Evolutionary conservation across 2,797 vertebrate species (phyloP).

Genomic region (Sebastolobus alascanus): DNA sequence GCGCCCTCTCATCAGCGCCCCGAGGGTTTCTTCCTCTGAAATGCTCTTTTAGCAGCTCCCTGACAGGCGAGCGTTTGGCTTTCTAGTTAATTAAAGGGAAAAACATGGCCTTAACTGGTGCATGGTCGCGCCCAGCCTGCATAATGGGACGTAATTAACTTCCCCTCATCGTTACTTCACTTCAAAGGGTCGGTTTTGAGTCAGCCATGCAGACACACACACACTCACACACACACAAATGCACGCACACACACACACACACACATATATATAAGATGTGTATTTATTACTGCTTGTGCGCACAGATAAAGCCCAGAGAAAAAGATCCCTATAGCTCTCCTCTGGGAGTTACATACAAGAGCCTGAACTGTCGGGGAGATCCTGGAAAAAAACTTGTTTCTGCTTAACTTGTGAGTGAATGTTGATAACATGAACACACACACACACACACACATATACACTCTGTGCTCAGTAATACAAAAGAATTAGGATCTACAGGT

Average conservation of each 20-base stretch:
- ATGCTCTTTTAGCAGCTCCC: constrained; percentile 87
- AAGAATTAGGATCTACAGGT: constrained; percentile 14
- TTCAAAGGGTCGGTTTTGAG: constrained; percentile 87
- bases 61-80: constrained; percentile 92
- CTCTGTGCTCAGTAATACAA: neutral
- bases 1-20: constrained; percentile 83
- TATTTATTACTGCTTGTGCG: constrained; percentile 71
- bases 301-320: constrained; percentile 63
- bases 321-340: constrained; percentile 70
- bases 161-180: constrained; percentile 96
- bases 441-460: constrained; percentile 13
- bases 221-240: constrained; percentile 41
- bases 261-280: constrained; percentile 58
- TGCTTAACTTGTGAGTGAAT: constrained; percentile 49
- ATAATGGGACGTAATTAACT: constrained; percentile 97
- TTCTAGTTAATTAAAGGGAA: constrained; percentile 98
- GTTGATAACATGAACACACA: constrained; percentile 61
- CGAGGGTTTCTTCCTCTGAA: constrained; percentile 82
- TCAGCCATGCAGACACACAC: constrained; percentile 70
- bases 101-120: constrained; percentile 93
- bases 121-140: constrained; percentile 91
- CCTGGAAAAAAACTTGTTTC: constrained; percentile 42
- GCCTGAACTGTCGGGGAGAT: constrained; percentile 54
- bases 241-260: constrained; percentile 23
- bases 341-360: constrained; percentile 66